Conservation (phyloP, 2,888 invertebrate species). For the Phyllotreta cruciferae region DNA sequence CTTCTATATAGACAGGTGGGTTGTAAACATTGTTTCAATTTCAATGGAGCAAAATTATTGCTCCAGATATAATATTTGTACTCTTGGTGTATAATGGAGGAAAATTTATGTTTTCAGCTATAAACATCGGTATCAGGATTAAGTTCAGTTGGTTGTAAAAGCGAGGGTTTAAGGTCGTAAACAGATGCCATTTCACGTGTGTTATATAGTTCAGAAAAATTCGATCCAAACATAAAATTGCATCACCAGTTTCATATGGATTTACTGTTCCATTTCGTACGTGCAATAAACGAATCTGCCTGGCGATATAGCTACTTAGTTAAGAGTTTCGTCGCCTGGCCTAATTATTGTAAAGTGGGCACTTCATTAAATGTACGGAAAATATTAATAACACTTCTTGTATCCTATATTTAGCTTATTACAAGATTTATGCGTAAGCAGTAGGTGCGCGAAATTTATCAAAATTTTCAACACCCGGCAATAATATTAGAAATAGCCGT, state of each 20-base stretch:
- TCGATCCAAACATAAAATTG: slow-evolving; percentile 15
- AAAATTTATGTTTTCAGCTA: slow-evolving; percentile 10
- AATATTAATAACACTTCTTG: slow-evolving; percentile 34
- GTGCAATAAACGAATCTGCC: not conserved
- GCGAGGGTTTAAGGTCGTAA: slow-evolving; percentile 7
- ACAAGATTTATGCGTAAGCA: slow-evolving; percentile 22
- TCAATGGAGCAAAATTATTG: not conserved
- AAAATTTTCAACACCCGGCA: slow-evolving; percentile 16
- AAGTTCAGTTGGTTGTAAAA: slow-evolving; percentile 3
- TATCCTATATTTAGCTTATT: slow-evolving; percentile 32
- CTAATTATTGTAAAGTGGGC: not conserved
- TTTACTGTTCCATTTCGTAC: too few species aligned
- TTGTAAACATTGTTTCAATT: slow-evolving; percentile 12
- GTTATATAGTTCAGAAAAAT: slow-evolving; percentile 4
- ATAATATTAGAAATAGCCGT: not conserved
- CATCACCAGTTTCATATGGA: not conserved
- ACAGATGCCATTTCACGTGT: slow-evolving; percentile 12
- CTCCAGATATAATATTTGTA: slow-evolving; percentile 1
- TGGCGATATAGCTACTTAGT: not conserved
- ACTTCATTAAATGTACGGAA: not conserved
- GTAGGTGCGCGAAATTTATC: slow-evolving; percentile 26
- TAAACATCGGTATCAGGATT: slow-evolving; percentile 12
- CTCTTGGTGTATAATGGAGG: slow-evolving; percentile 1
- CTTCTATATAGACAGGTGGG: too few species aligned
- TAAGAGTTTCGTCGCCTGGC: not conserved